Conservation (phyloP, 2,797 vertebrate genomes). For the Menidia menidia region DNA sequence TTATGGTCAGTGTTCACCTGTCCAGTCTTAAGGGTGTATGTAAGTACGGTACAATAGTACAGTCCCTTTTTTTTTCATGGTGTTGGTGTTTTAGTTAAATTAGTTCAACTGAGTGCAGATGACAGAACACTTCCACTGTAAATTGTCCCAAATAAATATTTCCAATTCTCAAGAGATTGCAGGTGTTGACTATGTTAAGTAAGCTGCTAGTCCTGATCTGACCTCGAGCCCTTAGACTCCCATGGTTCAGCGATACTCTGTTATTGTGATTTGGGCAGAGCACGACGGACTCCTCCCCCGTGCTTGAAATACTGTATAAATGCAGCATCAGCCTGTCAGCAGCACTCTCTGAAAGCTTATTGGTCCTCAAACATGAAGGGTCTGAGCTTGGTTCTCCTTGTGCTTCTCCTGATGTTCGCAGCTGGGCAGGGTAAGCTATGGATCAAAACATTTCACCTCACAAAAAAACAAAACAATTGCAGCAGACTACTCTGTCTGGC, state of each 20-base stretch:
- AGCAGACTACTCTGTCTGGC: conserved; percentile 14
- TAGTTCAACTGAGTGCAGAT: neutral
- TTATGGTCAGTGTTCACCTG: conserved; percentile 23
- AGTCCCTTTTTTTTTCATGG: conserved; percentile 8
- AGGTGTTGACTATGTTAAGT: conserved; percentile 36
- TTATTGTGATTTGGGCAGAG: conserved; percentile 73
- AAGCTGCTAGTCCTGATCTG: conserved; percentile 47
- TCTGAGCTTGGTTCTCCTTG: conserved; percentile 76
- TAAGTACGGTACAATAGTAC: conserved; percentile 44
- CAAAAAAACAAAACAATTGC: conserved; percentile 5
- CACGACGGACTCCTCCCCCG: conserved; percentile 74
- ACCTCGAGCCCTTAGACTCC: conserved; percentile 59
- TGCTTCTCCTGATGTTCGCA: conserved; percentile 78
- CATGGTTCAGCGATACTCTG: conserved; percentile 62
- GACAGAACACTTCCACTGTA: neutral
- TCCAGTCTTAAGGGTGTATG: conserved; percentile 31
- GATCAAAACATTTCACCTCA: conserved; percentile 26
- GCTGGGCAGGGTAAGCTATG: conserved; percentile 76
- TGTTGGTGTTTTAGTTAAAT: neutral
- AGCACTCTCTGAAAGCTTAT: conserved; percentile 67
- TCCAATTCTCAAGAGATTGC: conserved; percentile 20
- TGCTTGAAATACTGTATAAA: conserved; percentile 79
- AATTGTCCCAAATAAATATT: conserved; percentile 17
- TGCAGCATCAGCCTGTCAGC: conserved; percentile 69
- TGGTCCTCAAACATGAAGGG: conserved; percentile 78